phyloP scores from a whole-genome alignment of 2,888 invertebrate genomes.

The Diarsia dahlii region DNA sequence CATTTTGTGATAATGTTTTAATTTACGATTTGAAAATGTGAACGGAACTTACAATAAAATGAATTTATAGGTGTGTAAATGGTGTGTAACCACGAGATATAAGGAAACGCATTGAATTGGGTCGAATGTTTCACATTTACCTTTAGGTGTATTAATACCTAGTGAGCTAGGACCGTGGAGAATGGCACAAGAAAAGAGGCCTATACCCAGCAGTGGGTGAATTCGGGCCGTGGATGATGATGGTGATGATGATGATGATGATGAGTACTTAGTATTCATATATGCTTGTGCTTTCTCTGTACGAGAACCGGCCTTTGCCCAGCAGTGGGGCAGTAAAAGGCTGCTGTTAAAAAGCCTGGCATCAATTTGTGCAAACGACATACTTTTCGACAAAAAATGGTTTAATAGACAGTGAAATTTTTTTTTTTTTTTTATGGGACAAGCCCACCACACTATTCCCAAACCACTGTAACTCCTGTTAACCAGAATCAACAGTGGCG shows the following conservation, averaged over 20 bases:
- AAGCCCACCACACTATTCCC: too few relatives aligned
- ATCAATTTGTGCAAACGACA: not conserved
- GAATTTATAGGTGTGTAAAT: slow-evolving; percentile 24
- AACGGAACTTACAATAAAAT: slow-evolving; percentile 23
- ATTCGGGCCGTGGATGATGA: too few relatives aligned
- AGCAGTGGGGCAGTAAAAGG: not conserved
- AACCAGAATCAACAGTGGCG: too few relatives aligned
- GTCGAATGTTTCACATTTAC: slow-evolving; percentile 22
- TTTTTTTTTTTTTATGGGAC: too few relatives aligned
- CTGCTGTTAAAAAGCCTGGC: not conserved
- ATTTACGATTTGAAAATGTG: slow-evolving; percentile 52
- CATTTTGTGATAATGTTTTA: slow-evolving; percentile 50
- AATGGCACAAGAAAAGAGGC: too few relatives aligned
- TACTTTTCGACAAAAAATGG: not conserved
- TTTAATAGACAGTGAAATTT: too few relatives aligned
- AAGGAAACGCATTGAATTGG: slow-evolving; percentile 8
- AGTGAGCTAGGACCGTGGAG: not conserved
- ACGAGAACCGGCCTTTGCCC: not conserved
- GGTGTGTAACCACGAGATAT: slow-evolving; percentile 18
- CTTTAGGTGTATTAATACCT: not conserved
- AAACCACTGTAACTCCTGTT: too few relatives aligned
- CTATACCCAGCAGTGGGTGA: too few relatives aligned
- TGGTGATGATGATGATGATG: too few relatives aligned
- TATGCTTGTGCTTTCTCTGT: not conserved
- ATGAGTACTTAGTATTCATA: not conserved